Evolutionary conservation across 2,888 invertebrate species (phyloP).

Genomic region (Mimas tiliae): DNA sequence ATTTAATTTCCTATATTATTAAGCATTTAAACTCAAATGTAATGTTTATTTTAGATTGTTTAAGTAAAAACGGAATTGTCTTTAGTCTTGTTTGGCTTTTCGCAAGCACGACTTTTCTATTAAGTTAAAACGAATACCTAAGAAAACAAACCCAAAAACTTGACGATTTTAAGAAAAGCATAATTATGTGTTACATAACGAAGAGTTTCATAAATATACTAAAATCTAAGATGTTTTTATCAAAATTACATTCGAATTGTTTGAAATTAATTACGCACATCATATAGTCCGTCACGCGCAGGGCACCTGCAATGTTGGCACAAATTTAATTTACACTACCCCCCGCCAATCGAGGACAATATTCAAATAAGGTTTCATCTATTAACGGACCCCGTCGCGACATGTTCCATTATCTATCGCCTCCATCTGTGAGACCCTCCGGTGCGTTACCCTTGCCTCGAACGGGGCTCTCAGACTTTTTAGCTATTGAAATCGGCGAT

Average conservation of each 20-base stretch:
- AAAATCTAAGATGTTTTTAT: background rate
- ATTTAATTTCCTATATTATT: background rate
- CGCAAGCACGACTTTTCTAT: too few relatives aligned
- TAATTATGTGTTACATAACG: too few relatives aligned
- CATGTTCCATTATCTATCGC: constrained; percentile 77
- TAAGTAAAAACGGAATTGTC: too few relatives aligned
- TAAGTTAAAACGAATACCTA: too few relatives aligned
- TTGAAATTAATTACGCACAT: constrained; percentile 26
- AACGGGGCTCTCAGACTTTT: constrained; percentile 39
- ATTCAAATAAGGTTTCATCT: constrained; percentile 84
- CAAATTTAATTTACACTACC: constrained; percentile 78
- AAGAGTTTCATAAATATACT: background rate
- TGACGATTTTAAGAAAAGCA: too few relatives aligned
- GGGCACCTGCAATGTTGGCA: constrained; percentile 66
- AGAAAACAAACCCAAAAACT: too few relatives aligned
- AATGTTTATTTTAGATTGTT: too few relatives aligned
- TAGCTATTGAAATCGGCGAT: constrained; percentile 32
- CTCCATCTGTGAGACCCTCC: constrained; percentile 71
- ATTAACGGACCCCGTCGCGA: constrained; percentile 77
- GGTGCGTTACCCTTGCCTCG: constrained; percentile 43
- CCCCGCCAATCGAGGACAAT: constrained; percentile 75
- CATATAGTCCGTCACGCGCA: constrained; percentile 35
- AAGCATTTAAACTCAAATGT: too few relatives aligned
- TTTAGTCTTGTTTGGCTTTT: too few relatives aligned
- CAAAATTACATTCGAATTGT: constrained; percentile 1